Conservation (phyloP, 2,888 invertebrate species). For the Malthinus seriepunctatus region DNA sequence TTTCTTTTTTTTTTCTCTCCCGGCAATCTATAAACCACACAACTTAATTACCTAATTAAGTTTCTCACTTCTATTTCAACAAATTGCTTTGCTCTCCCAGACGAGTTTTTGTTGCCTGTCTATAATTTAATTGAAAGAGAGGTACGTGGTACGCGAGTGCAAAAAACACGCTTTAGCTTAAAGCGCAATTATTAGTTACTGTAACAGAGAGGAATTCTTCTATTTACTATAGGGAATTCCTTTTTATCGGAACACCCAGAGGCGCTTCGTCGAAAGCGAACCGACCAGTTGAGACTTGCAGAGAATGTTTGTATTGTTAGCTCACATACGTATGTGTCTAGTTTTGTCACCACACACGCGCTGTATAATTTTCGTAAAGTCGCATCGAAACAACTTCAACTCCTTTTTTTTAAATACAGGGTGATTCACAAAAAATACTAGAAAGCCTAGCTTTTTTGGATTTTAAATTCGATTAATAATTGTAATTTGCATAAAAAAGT, state of each 20-base stretch:
- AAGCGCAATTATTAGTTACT: constrained; percentile 3
- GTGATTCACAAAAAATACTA: no score
- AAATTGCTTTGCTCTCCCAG: constrained; percentile 2
- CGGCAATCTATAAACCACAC: no score
- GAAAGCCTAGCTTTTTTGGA: no score
- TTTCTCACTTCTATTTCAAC: no score
- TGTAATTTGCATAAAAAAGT: no score
- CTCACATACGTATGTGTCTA: constrained; percentile 19
- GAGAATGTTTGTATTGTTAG: constrained; percentile 18
- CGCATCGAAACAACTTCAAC: not conserved
- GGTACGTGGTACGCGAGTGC: not conserved
- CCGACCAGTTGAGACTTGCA: constrained; percentile 23
- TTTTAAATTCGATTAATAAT: no score
- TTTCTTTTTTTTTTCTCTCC: no score
- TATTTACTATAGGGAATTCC: constrained; percentile 18
- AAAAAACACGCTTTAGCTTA: not conserved
- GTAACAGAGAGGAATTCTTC: constrained; percentile 1
- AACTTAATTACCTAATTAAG: no score
- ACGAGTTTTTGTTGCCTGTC: constrained; percentile 2
- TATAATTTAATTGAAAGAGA: not conserved
- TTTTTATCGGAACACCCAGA: constrained; percentile 15
- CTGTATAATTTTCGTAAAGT: constrained; percentile 9
- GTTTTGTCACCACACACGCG: constrained; percentile 19
- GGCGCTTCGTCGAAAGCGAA: constrained; percentile 19
- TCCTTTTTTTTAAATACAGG: not conserved